Base-by-base conservation (phyloP, 2,888 invertebrate species). In the Dynastes hyllus region DNA sequence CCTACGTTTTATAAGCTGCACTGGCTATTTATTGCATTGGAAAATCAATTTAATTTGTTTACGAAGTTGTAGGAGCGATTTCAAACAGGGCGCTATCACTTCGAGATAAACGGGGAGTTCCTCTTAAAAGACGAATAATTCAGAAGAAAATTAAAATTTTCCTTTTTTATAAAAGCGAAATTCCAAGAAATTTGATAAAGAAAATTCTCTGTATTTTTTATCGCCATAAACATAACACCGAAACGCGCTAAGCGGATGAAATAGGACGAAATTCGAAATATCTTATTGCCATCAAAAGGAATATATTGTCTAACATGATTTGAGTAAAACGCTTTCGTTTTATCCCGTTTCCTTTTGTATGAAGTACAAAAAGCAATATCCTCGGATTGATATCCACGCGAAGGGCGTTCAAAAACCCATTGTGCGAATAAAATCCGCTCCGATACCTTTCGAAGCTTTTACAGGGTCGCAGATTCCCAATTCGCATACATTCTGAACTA, bases 331-430 rank as follows among this genome's bases (percentile, higher is more conserved):
- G 69, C 69, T 69, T 50, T 29, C 69, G 51, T 69, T 50, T 29
- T 27, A 69, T 69, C 69, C 13, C 27, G 50, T 51, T 51, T 58
- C 55, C 69, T 51, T 16, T 51, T 69, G 51, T 51, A 8, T 51
- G 69, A 27, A 45, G 51, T n/a, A 69, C 6, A 69, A 53, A 69
- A 50, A 22, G 13, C 50, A 51, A 69, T 69, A 69, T 51, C 37
- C 29, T 37, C 29, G 69, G 22, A 53, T 51, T 69, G 69, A 69
- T 51, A 51, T 32, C 50, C 69, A 11, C 5, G 16, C 40, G 22
- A 22, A 40, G n/a, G 40, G 22, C 66, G 66, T 45, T 67, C 66
- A 67, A 67, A 67, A 40, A 67, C 37, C 66, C 66, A 50, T 69
- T 29, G 50, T 29, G 11, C 29, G 29, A 22, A 53, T 69, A 51